Evolutionary conservation across 2,888 invertebrate genomes (phyloP).

Genomic region (Parnassius mnemosyne): DNA sequence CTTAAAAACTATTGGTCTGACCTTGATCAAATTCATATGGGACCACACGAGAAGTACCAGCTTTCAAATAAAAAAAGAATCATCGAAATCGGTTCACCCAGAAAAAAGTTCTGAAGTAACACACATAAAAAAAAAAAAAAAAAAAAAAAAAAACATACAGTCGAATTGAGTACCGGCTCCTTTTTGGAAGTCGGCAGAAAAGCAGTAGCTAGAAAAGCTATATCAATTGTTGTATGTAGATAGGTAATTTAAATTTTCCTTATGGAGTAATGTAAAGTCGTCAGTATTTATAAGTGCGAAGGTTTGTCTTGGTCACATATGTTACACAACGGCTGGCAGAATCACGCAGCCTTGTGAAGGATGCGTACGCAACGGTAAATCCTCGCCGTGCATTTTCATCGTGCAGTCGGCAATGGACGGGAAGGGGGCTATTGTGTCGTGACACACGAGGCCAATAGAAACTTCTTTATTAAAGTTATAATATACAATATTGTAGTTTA

Average conservation of each 20-base stretch:
- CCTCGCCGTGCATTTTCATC: conserved; percentile 48
- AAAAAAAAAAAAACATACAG: too few relatives aligned
- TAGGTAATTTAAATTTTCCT: conserved; percentile 6
- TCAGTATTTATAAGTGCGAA: conserved; percentile 14
- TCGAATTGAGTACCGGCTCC: too few relatives aligned
- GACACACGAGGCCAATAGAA: conserved; percentile 4
- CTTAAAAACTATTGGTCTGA: too few relatives aligned
- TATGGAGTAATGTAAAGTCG: conserved; percentile 4
- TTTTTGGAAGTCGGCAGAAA: too few relatives aligned
- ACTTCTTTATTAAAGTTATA: background rate
- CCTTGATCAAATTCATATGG: too few relatives aligned
- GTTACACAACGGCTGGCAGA: conserved; percentile 45
- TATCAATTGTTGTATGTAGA: background rate
- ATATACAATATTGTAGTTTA: conserved; percentile 3
- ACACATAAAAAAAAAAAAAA: too few relatives aligned
- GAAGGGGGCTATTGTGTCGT: conserved; percentile 10
- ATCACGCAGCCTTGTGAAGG: conserved; percentile 70
- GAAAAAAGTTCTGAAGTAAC: too few relatives aligned
- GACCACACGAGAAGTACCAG: too few relatives aligned
- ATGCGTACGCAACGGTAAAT: conserved; percentile 60
- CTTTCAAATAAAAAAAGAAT: too few relatives aligned
- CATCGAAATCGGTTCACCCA: too few relatives aligned
- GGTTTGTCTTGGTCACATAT: conserved; percentile 14
- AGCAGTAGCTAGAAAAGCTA: too few relatives aligned
- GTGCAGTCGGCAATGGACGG: conserved; percentile 24